Evolutionary conservation across 37 sponge, comb jelly and placozoan genomes (phyloP), one percentile per base, ranked within the genome.

Genomic region (Tethya wilhelma): DNA sequence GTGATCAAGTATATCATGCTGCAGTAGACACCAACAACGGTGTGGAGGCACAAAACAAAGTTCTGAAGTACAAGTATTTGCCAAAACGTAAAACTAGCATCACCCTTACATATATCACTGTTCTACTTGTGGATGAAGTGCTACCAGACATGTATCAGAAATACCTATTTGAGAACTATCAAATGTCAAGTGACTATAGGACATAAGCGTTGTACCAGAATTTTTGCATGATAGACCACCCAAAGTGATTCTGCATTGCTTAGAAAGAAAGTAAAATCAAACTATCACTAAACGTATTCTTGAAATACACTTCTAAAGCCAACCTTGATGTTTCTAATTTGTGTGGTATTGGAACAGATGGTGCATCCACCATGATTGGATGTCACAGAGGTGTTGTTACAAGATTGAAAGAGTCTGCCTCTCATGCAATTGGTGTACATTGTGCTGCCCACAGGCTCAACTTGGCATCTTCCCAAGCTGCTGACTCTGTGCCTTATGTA

Each of bases 21-120:
- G 67, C 65, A 28, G 78, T 77, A 14, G 45, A 64, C 31, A 77
- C 80, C 5, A 80, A 69, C 71, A 80, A 69, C 56, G 81, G 80
- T 20, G 25, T 33, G 23, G 79, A 78, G 49, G 79, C 79, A 22
- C 66, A 63, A 23, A 78, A 78, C 46, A 78, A 78, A 43, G 1
- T 67, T 32, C 34, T 79, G 2, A 79, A 79, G 46, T 79, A 79
- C 42, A 56, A 34, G 2, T 79, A 37, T 28, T 30, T 79, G 29
- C 70, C 80, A 30, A 44, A 38, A 6, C n/a, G 25, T 33, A 79
- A 79, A 25, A 46, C 8, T 12, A 42, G 25, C 53, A 29, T 31
- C 20, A 67, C 69, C 3, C 69, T 67, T 2, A 56, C 80, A 22
- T 36, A 33, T 14, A 68, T 22, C 20, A 34, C 45, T 12, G 36